Evolutionary conservation across 2,113 vertebrate species (phyloP), one percentile per base, ranked within the genome.

Genomic region (Ranitomeya variabilis): DNA sequence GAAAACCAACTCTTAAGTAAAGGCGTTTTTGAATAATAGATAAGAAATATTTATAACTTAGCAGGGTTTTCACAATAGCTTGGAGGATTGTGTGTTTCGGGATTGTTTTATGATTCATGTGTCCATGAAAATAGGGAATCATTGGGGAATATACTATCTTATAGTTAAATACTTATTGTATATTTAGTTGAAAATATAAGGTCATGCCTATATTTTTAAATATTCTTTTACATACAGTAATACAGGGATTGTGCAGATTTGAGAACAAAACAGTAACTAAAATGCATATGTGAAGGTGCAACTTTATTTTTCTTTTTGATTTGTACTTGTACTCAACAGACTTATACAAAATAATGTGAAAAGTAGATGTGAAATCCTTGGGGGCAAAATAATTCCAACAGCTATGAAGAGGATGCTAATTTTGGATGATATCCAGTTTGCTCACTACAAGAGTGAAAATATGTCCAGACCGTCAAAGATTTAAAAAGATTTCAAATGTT

Each of bases 21-120:
- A 92, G 85, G 91, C 93, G 85, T 91, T 92, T 92, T 86, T 83
- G 90, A 91, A 90, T 78, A 88, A 83, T 89, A 92, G 90, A 91
- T 91, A 89, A 91, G 73, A 92, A 91, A 86, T 90, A 66, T 67
- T 83, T 55, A 91, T 78, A 91, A 90, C 7, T 92, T 91, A 91
- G 67, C 87, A 89, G 83, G 91, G 85, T 78, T 84, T 84, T 66
- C 67, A 91, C 6, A 90, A 55, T 85, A 90, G 90, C 71, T 66
- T 86, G 71, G 16, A 90, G 82, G n/a, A 85, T 90, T 82, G 45
- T 88, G 57, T 90, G 69, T 2, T 64, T 85, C 88, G 89, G 88
- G 62, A 88, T 76, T 90, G 86, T 91, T 90, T 85, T 80, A 84
- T 91, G 91, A 92, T 66, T 87, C 79, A 59, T 57, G 90, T 91